A percentile compares a stretch with the other conserved stretches of the same genome.
Conservation (phyloP, 2,113 vertebrate genomes). For the Galeopterus variegatus region DNA sequence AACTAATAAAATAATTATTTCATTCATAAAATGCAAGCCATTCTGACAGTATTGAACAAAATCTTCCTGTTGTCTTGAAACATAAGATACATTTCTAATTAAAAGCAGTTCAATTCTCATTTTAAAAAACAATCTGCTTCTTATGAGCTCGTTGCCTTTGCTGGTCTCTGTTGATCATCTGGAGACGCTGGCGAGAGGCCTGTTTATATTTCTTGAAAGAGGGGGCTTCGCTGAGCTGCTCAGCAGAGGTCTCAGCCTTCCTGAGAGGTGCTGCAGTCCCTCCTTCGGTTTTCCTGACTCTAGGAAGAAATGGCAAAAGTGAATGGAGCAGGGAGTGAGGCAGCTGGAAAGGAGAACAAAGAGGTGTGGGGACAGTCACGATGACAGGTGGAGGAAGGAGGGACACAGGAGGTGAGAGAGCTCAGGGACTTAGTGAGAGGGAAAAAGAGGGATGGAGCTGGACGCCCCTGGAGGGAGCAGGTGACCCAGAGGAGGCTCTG, state of each 20-base stretch:
- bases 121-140: not conserved
- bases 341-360: not conserved
- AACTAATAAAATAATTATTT: not conserved
- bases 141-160: fast-evolving
- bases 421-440: fast-evolving
- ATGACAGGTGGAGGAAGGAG: not conserved
- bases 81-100: not conserved
- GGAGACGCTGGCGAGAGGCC: not conserved
- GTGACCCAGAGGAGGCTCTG: not conserved
- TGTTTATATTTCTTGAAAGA: not conserved
- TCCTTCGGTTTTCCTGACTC: not conserved
- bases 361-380: not conserved
- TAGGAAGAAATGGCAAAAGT: not conserved
- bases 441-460: not conserved
- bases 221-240: fast-evolving
- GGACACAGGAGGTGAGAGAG: not conserved
- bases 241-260: not conserved
- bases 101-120: not conserved
- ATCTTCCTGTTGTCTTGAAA: not conserved
- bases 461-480: fast-evolving
- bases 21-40: fast-evolving
- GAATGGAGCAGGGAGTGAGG: not conserved
- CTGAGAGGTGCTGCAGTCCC: fast-evolving
- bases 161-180: too few species aligned
- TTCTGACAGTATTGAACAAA: not conserved